phyloP scores from a whole-genome alignment of 2,797 vertebrate species.

The Micrastur ruficollis region DNA sequence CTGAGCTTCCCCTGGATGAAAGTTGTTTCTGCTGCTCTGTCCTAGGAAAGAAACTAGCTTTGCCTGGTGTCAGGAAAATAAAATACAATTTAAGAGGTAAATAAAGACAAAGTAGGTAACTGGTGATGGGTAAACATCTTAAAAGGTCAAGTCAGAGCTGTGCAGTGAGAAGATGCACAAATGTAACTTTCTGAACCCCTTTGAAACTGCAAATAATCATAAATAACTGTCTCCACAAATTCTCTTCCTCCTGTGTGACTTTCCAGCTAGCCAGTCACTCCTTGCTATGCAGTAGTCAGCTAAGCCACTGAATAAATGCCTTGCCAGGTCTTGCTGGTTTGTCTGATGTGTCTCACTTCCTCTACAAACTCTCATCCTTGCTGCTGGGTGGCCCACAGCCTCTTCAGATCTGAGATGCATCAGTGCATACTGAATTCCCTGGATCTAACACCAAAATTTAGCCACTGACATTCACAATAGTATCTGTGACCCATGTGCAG shows the following conservation, averaged over 20 bases:
- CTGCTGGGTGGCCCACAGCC: background rate
- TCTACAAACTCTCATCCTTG: background rate
- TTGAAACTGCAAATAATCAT: background rate
- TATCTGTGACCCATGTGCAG: background rate
- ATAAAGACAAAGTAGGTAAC: background rate
- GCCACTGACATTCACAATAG: fast-evolving
- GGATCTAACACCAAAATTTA: background rate
- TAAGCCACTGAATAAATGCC: background rate
- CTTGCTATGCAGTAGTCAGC: background rate
- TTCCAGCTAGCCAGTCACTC: background rate
- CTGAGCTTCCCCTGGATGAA: background rate
- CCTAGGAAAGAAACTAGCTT: background rate
- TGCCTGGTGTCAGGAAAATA: background rate
- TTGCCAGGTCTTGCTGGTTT: background rate
- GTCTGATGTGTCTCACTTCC: background rate
- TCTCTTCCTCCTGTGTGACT: background rate
- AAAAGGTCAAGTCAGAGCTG: background rate
- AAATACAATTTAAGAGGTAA: background rate
- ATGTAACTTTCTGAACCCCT: background rate
- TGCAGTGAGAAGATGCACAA: background rate
- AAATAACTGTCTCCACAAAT: background rate
- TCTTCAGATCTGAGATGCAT: background rate
- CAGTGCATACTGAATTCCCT: background rate
- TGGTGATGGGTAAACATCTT: background rate
- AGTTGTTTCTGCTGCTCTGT: background rate